Conservation (phyloP, 2,888 invertebrate species). For the Acronicta alni region DNA sequence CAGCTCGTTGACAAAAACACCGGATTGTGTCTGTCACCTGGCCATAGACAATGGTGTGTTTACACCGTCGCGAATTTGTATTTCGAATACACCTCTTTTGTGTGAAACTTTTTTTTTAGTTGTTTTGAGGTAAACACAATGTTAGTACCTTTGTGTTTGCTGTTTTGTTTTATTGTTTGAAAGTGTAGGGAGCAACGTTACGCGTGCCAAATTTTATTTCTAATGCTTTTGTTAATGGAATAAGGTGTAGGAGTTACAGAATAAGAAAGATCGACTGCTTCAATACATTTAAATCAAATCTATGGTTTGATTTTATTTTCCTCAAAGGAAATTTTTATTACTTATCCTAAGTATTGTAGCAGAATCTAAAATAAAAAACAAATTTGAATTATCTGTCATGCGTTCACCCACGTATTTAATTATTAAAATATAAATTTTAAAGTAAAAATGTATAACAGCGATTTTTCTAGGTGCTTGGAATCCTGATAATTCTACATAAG, state of each 20-base stretch:
- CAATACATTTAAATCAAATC: neutral
- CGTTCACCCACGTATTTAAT: no score
- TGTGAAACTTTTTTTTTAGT: slow-evolving; percentile 45
- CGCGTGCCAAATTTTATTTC: slow-evolving; percentile 59
- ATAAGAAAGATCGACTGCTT: neutral
- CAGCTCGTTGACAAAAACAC: slow-evolving; percentile 65
- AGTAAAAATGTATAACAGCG: no score
- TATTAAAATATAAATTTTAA: no score
- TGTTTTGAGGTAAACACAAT: slow-evolving; percentile 46
- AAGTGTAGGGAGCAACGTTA: slow-evolving; percentile 52
- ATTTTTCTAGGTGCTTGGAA: no score
- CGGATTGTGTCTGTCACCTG: slow-evolving; percentile 75
- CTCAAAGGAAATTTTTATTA: no score
- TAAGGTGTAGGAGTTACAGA: neutral
- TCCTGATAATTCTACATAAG: no score
- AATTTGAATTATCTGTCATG: no score
- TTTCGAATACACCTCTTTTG: slow-evolving; percentile 59
- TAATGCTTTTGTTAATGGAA: slow-evolving; percentile 14
- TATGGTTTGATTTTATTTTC: no score
- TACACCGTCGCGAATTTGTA: slow-evolving; percentile 73
- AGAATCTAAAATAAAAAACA: no score
- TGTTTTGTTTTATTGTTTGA: slow-evolving; percentile 54
- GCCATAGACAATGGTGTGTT: slow-evolving; percentile 61
- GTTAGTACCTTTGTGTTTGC: slow-evolving; percentile 39
- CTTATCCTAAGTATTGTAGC: no score